Conservation (phyloP, 2,888 invertebrate genomes). For the Taphrorychus bicolor region DNA sequence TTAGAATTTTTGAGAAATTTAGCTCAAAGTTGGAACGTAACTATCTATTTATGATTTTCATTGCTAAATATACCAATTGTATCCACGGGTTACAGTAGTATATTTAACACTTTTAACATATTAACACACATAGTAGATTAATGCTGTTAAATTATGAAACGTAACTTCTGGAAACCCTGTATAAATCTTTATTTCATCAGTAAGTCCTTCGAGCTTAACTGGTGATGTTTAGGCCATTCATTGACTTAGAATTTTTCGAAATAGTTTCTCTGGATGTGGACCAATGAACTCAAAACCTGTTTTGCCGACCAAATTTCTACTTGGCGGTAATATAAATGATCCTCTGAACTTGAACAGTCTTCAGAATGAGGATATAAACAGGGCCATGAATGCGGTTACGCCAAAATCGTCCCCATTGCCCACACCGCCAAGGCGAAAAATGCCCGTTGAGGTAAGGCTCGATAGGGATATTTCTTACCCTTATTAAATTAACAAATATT, state of each 20-base stretch:
- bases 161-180: too few relatives aligned
- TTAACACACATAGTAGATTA: too few relatives aligned
- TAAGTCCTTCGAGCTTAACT: too few relatives aligned
- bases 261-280: slow-evolving; percentile 66
- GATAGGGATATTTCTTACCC: too few relatives aligned
- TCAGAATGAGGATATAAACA: slow-evolving; percentile 62
- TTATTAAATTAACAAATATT: background rate
- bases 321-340: slow-evolving; percentile 95
- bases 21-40: too few relatives aligned
- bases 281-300: slow-evolving; percentile 72
- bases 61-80: too few relatives aligned
- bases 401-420: slow-evolving; percentile 92
- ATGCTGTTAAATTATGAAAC: too few relatives aligned
- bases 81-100: too few relatives aligned
- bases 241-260: background rate
- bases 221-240: background rate
- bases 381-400: slow-evolving; percentile 87
- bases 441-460: slow-evolving; percentile 77
- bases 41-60: too few relatives aligned
- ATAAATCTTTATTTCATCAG: too few relatives aligned
- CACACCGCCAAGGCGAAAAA: slow-evolving; percentile 80
- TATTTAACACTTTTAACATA: background rate
- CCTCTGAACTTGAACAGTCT: slow-evolving; percentile 93
- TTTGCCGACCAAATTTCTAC: slow-evolving; percentile 90
- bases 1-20: too few relatives aligned